These are phyloP conservation scores for Elaphurus davidianus DNA, from an alignment of 2,113 vertebrate genomes.

Conservation along the genomic window DNA sequence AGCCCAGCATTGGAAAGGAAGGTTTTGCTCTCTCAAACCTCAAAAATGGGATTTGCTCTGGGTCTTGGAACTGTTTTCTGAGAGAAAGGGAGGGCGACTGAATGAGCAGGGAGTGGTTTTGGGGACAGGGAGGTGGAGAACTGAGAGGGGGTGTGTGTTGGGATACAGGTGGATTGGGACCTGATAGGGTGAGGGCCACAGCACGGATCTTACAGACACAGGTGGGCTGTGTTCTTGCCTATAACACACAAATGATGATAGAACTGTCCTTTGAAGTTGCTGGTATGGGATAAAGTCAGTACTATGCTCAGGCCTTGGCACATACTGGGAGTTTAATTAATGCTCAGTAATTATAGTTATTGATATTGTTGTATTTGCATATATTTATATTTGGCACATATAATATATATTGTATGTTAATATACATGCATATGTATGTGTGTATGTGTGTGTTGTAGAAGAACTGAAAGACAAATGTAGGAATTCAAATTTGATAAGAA, in stretches of 20 bases:
- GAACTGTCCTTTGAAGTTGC: not conserved
- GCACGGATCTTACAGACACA: not conserved
- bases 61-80: not conserved
- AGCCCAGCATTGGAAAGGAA: not conserved
- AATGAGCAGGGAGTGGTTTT: not conserved
- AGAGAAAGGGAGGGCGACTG: not conserved
- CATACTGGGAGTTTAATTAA: not conserved
- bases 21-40: not conserved
- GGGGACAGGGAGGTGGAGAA: not conserved
- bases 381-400: not conserved
- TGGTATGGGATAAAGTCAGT: not conserved
- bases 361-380: not conserved
- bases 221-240: not conserved
- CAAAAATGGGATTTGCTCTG: not conserved
- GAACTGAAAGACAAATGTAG: not conserved
- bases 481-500: not conserved
- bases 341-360: not conserved
- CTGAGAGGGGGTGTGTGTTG: not conserved
- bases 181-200: not conserved
- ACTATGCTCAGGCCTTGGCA: not conserved
- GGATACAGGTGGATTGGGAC: not conserved
- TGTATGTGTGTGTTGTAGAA: not conserved
- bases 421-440: rapidly evolving
- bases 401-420: not conserved
- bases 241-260: not conserved